phyloP scores from a whole-genome alignment of 2,797 vertebrate species.

The Choloepus didactylus region DNA sequence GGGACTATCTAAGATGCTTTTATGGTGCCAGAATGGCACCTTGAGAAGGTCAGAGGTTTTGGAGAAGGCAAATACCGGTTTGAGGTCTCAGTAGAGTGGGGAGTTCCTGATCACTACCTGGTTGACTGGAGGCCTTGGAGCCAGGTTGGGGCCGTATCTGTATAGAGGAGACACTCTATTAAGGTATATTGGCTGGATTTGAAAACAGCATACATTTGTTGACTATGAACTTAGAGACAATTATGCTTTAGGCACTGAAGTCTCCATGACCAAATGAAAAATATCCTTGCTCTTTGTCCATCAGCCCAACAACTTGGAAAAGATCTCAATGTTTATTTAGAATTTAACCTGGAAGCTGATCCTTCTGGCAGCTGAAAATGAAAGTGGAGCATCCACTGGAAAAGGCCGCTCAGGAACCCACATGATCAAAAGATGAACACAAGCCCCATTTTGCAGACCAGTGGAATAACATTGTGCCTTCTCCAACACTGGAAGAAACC shows the following conservation, averaged over 20 bases:
- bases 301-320: constrained; percentile 60
- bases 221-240: neutral
- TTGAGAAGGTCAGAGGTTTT: constrained; percentile 26
- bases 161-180: neutral
- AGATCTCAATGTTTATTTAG: constrained; percentile 61
- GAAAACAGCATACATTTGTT: neutral
- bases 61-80: neutral
- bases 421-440: neutral
- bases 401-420: neutral
- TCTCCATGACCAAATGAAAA: constrained; percentile 37
- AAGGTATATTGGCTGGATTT: neutral
- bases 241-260: neutral
- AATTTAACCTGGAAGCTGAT: constrained; percentile 51
- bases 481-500: neutral
- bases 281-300: neutral
- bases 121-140: neutral
- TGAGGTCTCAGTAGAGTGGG: neutral
- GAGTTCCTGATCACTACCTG: neutral
- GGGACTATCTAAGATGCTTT: neutral
- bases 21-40: neutral
- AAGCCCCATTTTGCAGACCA: neutral
- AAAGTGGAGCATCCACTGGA: neutral
- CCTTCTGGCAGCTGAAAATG: neutral
- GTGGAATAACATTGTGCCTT: neutral
- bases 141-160: neutral